These are phyloP conservation scores for Heliconius himera DNA, from an alignment of 1,140 invertebrate species.

Conservation along the genomic window DNA sequence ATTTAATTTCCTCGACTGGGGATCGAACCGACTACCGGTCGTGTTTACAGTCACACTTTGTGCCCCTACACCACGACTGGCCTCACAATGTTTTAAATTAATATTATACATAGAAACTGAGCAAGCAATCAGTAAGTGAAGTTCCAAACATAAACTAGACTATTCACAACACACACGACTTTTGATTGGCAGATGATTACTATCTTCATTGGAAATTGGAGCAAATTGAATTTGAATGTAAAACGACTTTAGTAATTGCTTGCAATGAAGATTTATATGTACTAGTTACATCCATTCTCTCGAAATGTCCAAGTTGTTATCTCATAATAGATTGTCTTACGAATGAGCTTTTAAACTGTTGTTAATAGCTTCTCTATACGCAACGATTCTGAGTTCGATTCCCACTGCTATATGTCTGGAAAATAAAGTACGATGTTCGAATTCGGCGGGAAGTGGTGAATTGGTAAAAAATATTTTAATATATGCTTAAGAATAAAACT, in stretches of 20 bases:
- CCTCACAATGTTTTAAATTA: no score
- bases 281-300: constrained; percentile 23
- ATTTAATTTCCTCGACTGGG: no score
- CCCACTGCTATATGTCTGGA: no score
- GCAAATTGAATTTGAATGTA: constrained; percentile 40
- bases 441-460: no score
- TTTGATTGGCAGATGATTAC: constrained; percentile 39
- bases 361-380: not conserved
- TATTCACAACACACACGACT: constrained; percentile 9
- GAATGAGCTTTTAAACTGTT: not conserved
- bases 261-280: constrained; percentile 38
- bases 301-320: constrained; percentile 28
- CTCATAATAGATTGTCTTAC: constrained; percentile 19
- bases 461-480: no score
- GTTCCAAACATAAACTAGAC: not conserved
- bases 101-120: not conserved
- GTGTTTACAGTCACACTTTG: no score
- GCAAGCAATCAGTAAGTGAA: not conserved
- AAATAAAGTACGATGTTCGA: no score
- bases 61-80: no score
- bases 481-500: no score
- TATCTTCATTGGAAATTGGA: constrained; percentile 39
- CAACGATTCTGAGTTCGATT: no score
- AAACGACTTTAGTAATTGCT: constrained; percentile 38
- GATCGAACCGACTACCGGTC: no score